Percentiles rank a stretch among this genome's conserved stretches.
Evolutionary conservation across 2,888 invertebrate species (phyloP).

Genomic region (Himalopsyche tibetana): DNA sequence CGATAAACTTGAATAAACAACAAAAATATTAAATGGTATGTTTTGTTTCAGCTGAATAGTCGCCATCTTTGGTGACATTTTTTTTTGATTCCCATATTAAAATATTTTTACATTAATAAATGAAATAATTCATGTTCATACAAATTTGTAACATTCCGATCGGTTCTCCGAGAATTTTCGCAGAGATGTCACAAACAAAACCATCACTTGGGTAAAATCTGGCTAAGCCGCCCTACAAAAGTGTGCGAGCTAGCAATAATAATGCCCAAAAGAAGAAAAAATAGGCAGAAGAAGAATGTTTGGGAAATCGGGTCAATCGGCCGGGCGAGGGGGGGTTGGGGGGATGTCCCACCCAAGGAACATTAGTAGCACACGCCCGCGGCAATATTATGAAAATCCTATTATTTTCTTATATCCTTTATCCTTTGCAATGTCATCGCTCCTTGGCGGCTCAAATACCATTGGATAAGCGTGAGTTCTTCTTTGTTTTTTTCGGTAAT

Average conservation of each 20-base stretch:
- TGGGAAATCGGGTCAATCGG: conserved; percentile 62
- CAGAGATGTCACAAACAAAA: conserved; percentile 6
- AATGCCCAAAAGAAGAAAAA: conserved; percentile 21
- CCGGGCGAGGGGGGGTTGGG: conserved; percentile 34
- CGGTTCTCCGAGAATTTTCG: background rate
- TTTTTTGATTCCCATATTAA: too few relatives aligned
- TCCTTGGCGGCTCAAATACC: conserved; percentile 47
- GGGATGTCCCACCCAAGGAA: conserved; percentile 41
- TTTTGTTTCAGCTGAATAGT: too few relatives aligned
- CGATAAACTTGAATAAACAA: too few relatives aligned
- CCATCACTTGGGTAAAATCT: conserved; percentile 5
- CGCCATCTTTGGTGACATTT: too few relatives aligned
- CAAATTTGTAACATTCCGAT: background rate
- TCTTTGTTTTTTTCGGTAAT: conserved; percentile 24
- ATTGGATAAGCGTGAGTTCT: conserved; percentile 26
- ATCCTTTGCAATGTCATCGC: conserved; percentile 64
- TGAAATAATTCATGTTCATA: too few relatives aligned
- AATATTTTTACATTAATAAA: too few relatives aligned
- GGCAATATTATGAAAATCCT: conserved; percentile 63
- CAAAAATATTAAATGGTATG: too few relatives aligned
- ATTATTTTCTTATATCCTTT: conserved; percentile 63
- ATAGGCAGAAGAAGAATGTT: conserved; percentile 24
- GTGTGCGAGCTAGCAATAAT: conserved; percentile 36
- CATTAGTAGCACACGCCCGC: conserved; percentile 61
- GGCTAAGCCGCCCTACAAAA: conserved; percentile 36